Evolutionary conservation across 2,888 invertebrate genomes (phyloP), one percentile per base, ranked within the genome.

Genomic region (Cloeon dipterum): DNA sequence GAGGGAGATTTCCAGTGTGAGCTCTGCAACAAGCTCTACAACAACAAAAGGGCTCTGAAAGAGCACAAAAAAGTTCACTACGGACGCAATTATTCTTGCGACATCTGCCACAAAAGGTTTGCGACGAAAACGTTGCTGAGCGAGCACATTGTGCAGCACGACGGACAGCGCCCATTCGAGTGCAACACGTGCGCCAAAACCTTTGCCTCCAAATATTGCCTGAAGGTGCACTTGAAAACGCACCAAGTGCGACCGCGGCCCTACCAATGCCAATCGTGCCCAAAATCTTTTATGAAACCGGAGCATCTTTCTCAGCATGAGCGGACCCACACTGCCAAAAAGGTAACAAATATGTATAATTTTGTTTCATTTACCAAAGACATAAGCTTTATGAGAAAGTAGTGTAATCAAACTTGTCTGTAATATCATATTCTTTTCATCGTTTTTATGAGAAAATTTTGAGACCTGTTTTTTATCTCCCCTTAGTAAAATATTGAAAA

Each of bases 171-270:
- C 1, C 77, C 79, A 0, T 71, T 76, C 51, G 52, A 60, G 4
- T 81, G 81, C 48, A 49, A 54, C 0, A 50, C 59, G 1, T 82
- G 82, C 50, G 60, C 64, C 5, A 81, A 81, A 56, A 64, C 68
- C 44, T 81, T 79, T 55, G 74, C 78, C 1, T 76, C 75, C 10
- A 81, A 79, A 47, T 81, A 81, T 48, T 77, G 79, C 0, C 67
- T 70, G 42, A 74, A 73, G 44, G 69, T 78, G 0, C 82, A 81
- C 45, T 58, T 71, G 39, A 81, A 78, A 54, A 81, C 74, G 0
- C 81, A 81, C 47, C 63, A 58, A 44, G 52, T 57, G 8, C 62
- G 81, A 1, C 73, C 75, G 1, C 60, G 81, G 1, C 77, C 77
- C 0, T 76, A 57, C 50, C 64, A 67, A 35, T 82, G 82, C 45